Conservation (phyloP, 2,113 vertebrate genomes). For the Ammodytes marinus region DNA sequence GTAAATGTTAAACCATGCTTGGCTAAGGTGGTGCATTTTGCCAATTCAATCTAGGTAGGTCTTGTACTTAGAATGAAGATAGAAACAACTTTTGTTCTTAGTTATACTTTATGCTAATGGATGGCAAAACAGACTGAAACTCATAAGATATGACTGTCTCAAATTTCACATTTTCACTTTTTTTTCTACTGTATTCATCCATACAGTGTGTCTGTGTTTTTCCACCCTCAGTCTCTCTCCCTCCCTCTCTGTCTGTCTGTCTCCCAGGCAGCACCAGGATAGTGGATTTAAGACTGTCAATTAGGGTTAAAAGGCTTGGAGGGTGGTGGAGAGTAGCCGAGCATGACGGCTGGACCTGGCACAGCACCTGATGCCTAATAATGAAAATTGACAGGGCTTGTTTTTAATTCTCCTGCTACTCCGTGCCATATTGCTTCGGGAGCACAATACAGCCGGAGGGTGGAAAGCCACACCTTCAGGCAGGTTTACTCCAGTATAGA, state of each 20-base stretch:
- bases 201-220: slow-evolving; percentile 12
- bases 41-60: background rate
- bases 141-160: background rate
- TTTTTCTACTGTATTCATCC: slow-evolving; percentile 20
- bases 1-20: background rate
- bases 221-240: slow-evolving; percentile 8
- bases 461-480: slow-evolving; percentile 58
- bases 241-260: slow-evolving; percentile 14
- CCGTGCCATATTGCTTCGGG: slow-evolving; percentile 47
- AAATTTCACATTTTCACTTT: background rate
- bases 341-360: slow-evolving; percentile 66
- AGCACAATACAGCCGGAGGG: slow-evolving; percentile 63
- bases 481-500: slow-evolving; percentile 58
- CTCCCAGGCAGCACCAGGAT: slow-evolving; percentile 54
- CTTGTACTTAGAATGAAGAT: background rate
- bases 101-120: background rate
- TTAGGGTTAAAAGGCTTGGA: slow-evolving; percentile 79
- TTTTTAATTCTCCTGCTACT: slow-evolving; percentile 73
- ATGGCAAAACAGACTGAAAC: background rate
- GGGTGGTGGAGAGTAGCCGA: slow-evolving; percentile 67
- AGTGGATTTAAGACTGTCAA: slow-evolving; percentile 76
- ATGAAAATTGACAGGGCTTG: slow-evolving; percentile 79
- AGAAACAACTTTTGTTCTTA: background rate
- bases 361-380: slow-evolving; percentile 79
- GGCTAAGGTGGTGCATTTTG: background rate